phyloP scores from a whole-genome alignment of 1,140 invertebrate species.

The Nephila pilipes region DNA sequence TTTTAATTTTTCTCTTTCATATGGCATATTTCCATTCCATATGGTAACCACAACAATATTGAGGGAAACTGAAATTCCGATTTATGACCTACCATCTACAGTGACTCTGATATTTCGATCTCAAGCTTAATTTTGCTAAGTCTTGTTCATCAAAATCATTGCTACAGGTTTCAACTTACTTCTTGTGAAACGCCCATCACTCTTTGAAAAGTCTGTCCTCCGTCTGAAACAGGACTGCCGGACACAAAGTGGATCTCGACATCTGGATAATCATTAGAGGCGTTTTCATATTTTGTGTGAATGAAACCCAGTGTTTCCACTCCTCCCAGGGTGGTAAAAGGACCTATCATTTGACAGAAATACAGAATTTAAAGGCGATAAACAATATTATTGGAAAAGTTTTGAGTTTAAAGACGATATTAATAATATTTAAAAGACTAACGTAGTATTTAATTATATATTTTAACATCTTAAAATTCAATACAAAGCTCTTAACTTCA shows the following conservation, averaged over 20 bases:
- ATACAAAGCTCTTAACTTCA: background rate
- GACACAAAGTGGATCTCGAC: slow-evolving; percentile 94
- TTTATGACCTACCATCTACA: no score
- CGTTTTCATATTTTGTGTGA: slow-evolving; percentile 91
- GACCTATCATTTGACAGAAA: slow-evolving; percentile 83
- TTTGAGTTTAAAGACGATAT: no score
- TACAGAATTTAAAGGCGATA: background rate
- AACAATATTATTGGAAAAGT: background rate
- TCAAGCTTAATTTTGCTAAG: no score
- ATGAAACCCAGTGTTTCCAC: slow-evolving; percentile 92
- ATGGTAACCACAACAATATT: no score
- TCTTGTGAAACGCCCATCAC: slow-evolving; percentile 90
- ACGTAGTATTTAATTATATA: background rate
- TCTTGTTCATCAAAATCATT: no score
- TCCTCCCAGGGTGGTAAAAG: slow-evolving; percentile 90
- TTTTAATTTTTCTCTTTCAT: no score
- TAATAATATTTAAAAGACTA: background rate
- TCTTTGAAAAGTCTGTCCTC: slow-evolving; percentile 85
- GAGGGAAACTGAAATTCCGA: no score
- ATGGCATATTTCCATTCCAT: no score
- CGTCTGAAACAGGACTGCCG: slow-evolving; percentile 89
- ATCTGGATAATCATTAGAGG: slow-evolving; percentile 92
- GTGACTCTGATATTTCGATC: no score
- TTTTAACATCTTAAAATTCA: background rate
- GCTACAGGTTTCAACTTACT: slow-evolving; percentile 84